Percentiles rank a stretch among this genome's conserved stretches.
phyloP scores from a whole-genome alignment of 2,888 invertebrate genomes.

The Drosophila kanekoi region DNA sequence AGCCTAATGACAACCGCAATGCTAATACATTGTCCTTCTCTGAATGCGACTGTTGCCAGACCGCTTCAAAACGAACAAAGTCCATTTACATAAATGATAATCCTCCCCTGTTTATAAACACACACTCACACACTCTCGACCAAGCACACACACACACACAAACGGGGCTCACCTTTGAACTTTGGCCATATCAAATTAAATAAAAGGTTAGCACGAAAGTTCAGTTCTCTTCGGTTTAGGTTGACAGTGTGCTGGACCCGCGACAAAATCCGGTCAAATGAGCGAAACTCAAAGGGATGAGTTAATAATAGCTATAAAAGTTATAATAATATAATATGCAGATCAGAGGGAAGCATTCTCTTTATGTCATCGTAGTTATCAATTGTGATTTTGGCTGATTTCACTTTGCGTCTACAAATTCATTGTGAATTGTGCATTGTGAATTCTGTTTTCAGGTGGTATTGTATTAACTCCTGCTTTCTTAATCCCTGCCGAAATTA shows the following conservation, averaged over 20 bases:
- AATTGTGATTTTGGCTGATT: too few species aligned
- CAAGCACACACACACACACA: slow-evolving; percentile 7
- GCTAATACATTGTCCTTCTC: slow-evolving; percentile 39
- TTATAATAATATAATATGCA: too few species aligned
- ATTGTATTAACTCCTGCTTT: too few species aligned
- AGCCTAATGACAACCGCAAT: slow-evolving; percentile 44
- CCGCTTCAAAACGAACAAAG: slow-evolving; percentile 46
- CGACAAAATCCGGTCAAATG: background rate
- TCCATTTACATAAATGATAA: slow-evolving; percentile 74
- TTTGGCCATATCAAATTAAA: slow-evolving; percentile 72
- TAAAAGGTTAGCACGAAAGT: slow-evolving; percentile 58
- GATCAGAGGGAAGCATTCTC: too few species aligned
- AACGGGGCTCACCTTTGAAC: slow-evolving; percentile 65
- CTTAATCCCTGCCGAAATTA: too few species aligned
- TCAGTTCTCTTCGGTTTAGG: slow-evolving; percentile 11
- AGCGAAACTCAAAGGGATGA: background rate
- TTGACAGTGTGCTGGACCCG: slow-evolving; percentile 2
- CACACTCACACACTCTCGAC: slow-evolving; percentile 1
- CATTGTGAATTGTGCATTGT: too few species aligned
- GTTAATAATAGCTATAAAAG: too few species aligned
- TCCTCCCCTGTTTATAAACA: slow-evolving; percentile 18
- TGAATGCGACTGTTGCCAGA: slow-evolving; percentile 36
- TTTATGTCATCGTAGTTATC: too few species aligned
- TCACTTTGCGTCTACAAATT: too few species aligned
- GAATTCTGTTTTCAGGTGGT: too few species aligned